Conservation (phyloP, 2,797 vertebrate species). For the Diplodus sargus region DNA sequence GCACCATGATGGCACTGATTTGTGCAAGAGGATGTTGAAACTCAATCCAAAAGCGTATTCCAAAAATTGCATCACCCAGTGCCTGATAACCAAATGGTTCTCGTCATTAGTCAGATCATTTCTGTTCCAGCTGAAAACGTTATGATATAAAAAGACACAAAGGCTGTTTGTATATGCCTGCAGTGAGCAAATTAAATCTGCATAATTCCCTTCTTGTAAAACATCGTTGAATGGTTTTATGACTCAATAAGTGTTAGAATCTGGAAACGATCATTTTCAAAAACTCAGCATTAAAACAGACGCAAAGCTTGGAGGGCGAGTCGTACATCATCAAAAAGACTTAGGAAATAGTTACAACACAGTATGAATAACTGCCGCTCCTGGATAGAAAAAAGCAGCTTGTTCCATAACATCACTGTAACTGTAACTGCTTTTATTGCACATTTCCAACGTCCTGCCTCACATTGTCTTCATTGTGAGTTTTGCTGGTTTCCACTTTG, state of each 20-base stretch:
- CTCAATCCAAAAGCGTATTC: not conserved
- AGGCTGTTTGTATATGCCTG: constrained; percentile 36
- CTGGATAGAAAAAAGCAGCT: constrained; percentile 30
- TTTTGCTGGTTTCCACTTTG: constrained; percentile 57
- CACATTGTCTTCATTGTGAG: constrained; percentile 56
- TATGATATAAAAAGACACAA: constrained; percentile 45
- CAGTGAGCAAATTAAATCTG: constrained; percentile 49
- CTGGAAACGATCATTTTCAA: constrained; percentile 52
- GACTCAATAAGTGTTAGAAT: constrained; percentile 50
- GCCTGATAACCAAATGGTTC: constrained; percentile 2
- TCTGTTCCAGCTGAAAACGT: constrained; percentile 31
- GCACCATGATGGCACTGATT: constrained; percentile 10
- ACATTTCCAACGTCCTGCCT: constrained; percentile 51
- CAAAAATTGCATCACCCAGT: constrained; percentile 14
- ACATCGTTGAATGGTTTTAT: constrained; percentile 47
- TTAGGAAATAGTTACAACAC: constrained; percentile 65
- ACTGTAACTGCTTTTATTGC: constrained; percentile 52
- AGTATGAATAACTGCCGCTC: constrained; percentile 43
- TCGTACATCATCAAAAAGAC: constrained; percentile 42
- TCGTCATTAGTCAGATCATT: constrained; percentile 6
- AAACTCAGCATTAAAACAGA: constrained; percentile 51
- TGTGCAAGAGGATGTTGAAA: not conserved
- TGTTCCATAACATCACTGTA: constrained; percentile 66
- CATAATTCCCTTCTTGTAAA: constrained; percentile 53
- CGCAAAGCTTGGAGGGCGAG: constrained; percentile 31